phyloP scores from a whole-genome alignment of 1,140 invertebrate genomes.

The Macrobrachium rosenbergii region DNA sequence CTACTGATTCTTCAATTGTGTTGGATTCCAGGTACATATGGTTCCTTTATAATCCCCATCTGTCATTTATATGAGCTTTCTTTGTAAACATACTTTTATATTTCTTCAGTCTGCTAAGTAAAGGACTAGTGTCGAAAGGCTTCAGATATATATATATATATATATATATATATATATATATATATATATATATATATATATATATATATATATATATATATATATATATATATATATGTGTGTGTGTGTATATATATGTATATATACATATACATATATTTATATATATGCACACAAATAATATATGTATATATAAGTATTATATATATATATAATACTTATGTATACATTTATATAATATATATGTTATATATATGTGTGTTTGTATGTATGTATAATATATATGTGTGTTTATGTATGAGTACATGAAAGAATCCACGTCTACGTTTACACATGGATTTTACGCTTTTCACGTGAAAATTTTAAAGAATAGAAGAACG shows the following conservation, averaged over 20 bases:
- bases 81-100: no score
- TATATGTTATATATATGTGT: not conserved
- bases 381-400: not conserved
- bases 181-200: not conserved
- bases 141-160: not conserved
- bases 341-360: not conserved
- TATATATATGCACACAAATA: constrained; percentile 6
- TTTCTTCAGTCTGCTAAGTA: no score
- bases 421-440: not conserved
- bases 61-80: no score
- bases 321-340: not conserved
- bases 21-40: no score
- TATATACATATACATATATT: not conserved
- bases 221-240: not conserved
- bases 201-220: not conserved
- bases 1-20: no score
- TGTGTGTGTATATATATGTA: not conserved
- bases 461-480: not conserved
- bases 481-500: no score
- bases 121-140: not conserved
- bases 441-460: not conserved
- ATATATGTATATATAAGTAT: not conserved
- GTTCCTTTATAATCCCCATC: no score
- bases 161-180: not conserved
- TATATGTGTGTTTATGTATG: not conserved